Evolutionary conservation across 1,140 invertebrate genomes (phyloP).

Genomic region (Aphelenchoides besseyi): DNA sequence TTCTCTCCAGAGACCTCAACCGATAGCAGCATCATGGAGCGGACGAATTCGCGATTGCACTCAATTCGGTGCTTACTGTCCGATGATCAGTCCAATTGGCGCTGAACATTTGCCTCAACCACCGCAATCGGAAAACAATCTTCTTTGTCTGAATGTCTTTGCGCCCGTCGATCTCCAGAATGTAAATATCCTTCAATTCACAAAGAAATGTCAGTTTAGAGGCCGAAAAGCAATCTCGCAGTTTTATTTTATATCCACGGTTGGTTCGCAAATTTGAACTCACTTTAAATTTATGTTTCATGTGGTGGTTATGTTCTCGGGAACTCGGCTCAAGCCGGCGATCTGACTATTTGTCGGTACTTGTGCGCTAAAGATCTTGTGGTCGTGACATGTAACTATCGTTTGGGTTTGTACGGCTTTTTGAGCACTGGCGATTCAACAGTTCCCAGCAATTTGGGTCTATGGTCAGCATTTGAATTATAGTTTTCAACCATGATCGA

Average conservation of each 20-base stretch:
- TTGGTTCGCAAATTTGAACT: too few species aligned
- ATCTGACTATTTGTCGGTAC: not conserved
- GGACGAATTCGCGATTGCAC: not conserved
- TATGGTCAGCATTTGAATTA: conserved; percentile 2
- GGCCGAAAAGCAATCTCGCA: not conserved
- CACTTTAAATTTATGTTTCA: too few species aligned
- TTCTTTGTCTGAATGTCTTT: conserved; percentile 4
- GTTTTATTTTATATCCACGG: conserved; percentile 4
- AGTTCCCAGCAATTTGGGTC: not conserved
- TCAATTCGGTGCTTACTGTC: not conserved
- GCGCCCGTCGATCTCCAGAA: not conserved
- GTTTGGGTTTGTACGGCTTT: conserved; percentile 1
- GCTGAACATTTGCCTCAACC: not conserved
- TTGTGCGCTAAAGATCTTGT: not conserved
- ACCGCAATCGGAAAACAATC: not conserved
- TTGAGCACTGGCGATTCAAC: not conserved
- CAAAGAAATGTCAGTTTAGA: conserved; percentile 8
- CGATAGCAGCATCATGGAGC: not conserved
- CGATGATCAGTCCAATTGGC: not conserved
- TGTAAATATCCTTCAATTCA: not conserved
- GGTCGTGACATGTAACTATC: not conserved
- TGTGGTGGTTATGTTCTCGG: not conserved
- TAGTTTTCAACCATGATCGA: not conserved
- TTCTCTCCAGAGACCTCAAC: conserved; percentile 5
- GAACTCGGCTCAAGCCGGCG: not conserved